phyloP scores from a whole-genome alignment of 53 echinoderm and acorn worm genomes.

The Antedon mediterranea region DNA sequence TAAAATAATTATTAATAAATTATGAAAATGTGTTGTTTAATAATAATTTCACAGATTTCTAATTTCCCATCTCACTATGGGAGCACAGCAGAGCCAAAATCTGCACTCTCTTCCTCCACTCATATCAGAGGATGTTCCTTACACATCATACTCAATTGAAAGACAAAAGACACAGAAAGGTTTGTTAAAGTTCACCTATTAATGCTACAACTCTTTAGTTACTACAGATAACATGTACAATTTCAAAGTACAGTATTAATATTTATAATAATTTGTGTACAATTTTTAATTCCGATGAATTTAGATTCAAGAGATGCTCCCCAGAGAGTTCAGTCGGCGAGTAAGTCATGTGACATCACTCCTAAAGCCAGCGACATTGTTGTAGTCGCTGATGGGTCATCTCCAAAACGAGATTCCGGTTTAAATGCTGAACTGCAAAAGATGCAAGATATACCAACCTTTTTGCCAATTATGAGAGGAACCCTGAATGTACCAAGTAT shows the following conservation, averaged over 20 bases:
- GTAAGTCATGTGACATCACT: conserved; percentile 14
- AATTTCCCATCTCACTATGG: neutral
- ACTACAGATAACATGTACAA: no score
- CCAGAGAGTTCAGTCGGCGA: conserved; percentile 9
- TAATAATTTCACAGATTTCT: no score
- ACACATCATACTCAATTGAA: conserved; percentile 53
- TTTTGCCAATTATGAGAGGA: conserved; percentile 76
- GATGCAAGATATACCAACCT: conserved; percentile 89
- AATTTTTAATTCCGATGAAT: no score
- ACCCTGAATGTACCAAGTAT: conserved; percentile 39
- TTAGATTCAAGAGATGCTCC: conserved; percentile 29
- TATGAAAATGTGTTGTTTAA: no score
- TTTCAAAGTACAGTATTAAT: no score
- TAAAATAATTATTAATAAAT: no score
- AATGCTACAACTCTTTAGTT: no score
- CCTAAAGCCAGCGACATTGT: conserved; percentile 49
- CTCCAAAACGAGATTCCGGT: conserved; percentile 33
- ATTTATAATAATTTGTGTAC: no score
- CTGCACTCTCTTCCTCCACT: neutral
- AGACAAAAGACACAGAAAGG: conserved; percentile 25
- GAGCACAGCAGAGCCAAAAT: neutral
- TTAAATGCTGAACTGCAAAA: conserved; percentile 60
- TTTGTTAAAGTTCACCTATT: no score
- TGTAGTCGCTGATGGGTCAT: conserved; percentile 54
- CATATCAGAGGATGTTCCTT: conserved; percentile 39